Conservation (phyloP, 2,797 vertebrate genomes). For the Australoheros facetus region DNA sequence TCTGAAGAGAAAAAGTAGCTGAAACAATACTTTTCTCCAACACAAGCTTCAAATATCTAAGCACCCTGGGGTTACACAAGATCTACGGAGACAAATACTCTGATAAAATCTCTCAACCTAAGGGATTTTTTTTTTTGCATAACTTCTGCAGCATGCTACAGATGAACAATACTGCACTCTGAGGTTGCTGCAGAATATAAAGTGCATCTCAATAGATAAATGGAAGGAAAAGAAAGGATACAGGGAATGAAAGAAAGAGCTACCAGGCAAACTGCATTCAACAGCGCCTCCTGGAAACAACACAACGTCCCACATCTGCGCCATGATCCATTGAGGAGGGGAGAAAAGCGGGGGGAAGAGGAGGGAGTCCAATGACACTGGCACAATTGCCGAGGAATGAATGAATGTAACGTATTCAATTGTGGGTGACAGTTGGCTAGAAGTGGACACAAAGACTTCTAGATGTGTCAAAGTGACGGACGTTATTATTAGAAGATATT, state of each 20-base stretch:
- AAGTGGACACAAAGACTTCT: neutral
- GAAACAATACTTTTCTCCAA: neutral
- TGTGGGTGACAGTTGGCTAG: constrained; percentile 26
- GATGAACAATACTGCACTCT: constrained; percentile 12
- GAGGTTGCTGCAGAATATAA: constrained; percentile 4
- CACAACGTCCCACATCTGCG: constrained; percentile 60
- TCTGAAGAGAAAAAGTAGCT: neutral
- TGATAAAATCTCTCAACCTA: constrained; percentile 4
- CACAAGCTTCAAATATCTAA: constrained; percentile 2
- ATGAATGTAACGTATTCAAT: constrained; percentile 25
- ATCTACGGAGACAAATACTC: neutral
- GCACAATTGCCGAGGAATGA: constrained; percentile 45
- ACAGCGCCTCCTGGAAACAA: constrained; percentile 64
- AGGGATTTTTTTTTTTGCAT: neutral
- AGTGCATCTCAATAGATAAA: constrained; percentile 15
- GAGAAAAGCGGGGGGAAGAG: constrained; percentile 2
- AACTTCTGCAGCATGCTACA: neutral
- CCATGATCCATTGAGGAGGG: constrained; percentile 53
- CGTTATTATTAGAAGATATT: constrained; percentile 1
- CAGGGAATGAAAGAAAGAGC: neutral
- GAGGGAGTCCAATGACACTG: constrained; percentile 51
- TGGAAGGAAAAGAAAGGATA: neutral
- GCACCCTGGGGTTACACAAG: neutral
- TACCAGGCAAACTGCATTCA: constrained; percentile 52
- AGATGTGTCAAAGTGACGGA: neutral